Conservation (phyloP, 1,140 invertebrate genomes). For the Homalodisca vitripennis region DNA sequence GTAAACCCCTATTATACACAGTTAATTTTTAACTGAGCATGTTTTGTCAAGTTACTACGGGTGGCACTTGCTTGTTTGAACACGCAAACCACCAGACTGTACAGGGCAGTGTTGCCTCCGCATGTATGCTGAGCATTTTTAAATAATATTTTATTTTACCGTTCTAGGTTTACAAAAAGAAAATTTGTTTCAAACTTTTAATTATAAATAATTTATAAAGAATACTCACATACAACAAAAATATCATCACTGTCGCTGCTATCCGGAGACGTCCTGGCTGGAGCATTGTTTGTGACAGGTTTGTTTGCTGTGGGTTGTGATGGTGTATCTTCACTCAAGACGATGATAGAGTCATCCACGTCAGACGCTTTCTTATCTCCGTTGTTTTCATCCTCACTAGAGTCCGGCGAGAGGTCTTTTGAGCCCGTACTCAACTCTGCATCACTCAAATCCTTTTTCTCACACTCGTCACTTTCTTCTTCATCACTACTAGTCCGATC, state of each 20-base stretch:
- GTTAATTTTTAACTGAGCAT: too few species aligned
- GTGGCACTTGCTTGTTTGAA: too few species aligned
- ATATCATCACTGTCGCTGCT: slow-evolving; percentile 13
- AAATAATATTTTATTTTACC: too few species aligned
- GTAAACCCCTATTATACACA: too few species aligned
- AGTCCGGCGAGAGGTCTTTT: background rate
- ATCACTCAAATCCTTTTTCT: slow-evolving; percentile 11
- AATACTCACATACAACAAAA: slow-evolving; percentile 1
- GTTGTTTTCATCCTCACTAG: slow-evolving; percentile 3
- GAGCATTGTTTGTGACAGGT: background rate
- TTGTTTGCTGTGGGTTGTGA: background rate
- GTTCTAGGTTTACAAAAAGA: too few species aligned
- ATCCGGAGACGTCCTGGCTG: background rate
- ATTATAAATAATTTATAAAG: background rate
- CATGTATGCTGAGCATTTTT: too few species aligned
- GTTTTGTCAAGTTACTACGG: too few species aligned
- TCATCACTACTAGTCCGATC: background rate
- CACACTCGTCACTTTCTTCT: slow-evolving; percentile 13
- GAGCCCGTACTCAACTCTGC: slow-evolving; percentile 11
- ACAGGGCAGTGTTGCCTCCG: too few species aligned
- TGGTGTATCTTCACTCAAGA: slow-evolving; percentile 5
- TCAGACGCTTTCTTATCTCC: background rate
- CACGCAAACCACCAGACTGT: too few species aligned
- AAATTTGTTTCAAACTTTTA: background rate
- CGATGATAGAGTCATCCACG: background rate